Evolutionary conservation across 2,113 vertebrate genomes (phyloP).

Genomic region (Petromus typicus): DNA sequence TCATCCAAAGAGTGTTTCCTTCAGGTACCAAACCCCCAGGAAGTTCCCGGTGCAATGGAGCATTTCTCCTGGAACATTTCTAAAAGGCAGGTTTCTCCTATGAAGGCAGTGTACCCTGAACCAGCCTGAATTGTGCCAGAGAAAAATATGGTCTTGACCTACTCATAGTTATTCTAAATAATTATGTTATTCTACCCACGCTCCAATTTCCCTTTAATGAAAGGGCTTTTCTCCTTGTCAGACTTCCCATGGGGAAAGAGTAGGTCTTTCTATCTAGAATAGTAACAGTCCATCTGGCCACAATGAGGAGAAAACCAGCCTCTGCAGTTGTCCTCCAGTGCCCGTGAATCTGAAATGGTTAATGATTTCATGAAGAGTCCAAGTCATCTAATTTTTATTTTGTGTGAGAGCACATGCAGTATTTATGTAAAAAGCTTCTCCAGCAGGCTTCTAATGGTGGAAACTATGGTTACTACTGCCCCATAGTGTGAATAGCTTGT

Average conservation of each 20-base stretch:
- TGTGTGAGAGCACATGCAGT: conserved; percentile 75
- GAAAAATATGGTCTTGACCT: conserved; percentile 29
- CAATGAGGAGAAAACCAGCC: not conserved
- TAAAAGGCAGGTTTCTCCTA: conserved; percentile 22
- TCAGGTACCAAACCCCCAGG: not conserved
- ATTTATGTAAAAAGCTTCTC: conserved; percentile 80
- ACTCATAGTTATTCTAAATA: conserved; percentile 36
- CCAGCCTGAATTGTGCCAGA: not conserved
- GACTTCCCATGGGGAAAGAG: conserved; percentile 26
- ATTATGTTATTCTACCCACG: conserved; percentile 6
- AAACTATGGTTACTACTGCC: conserved; percentile 80
- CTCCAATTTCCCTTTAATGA: conserved; percentile 45
- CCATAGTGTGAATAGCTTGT: conserved; percentile 69
- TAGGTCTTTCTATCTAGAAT: not conserved
- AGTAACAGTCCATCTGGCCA: not conserved
- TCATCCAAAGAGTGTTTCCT: not conserved
- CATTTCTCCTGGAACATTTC: not conserved
- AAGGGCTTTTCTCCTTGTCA: conserved; percentile 61
- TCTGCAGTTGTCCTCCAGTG: conserved; percentile 37
- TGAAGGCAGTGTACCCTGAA: not conserved
- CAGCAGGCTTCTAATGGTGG: conserved; percentile 69
- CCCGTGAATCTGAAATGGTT: conserved; percentile 71
- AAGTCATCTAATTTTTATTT: conserved; percentile 80
- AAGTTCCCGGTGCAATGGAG: not conserved
- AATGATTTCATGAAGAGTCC: conserved; percentile 68